Percentiles rank a stretch among this genome's conserved stretches.
Conservation (phyloP, 2,888 invertebrate species). For the Prosopocoilus inquinatus region DNA sequence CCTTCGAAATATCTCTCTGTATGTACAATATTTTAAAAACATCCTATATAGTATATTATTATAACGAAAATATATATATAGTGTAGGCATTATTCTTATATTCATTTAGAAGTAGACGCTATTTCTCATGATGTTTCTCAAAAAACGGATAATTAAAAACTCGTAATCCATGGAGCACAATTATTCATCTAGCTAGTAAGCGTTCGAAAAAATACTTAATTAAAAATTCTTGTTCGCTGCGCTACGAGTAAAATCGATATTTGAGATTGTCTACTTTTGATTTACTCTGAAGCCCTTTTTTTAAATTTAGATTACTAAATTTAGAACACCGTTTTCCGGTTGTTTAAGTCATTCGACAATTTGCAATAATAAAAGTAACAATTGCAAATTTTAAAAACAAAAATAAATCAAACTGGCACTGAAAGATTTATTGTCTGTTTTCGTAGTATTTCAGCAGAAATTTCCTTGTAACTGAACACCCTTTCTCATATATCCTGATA, state of each 20-base stretch:
- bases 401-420: too few species aligned
- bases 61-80: conserved; percentile 2
- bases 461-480: too few species aligned
- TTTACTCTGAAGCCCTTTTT: neutral
- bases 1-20: neutral
- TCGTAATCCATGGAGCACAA: conserved; percentile 1
- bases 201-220: too few species aligned
- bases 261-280: neutral
- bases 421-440: too few species aligned
- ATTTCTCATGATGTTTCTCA: conserved; percentile 5
- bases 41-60: neutral
- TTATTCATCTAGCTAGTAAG: neutral
- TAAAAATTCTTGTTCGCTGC: neutral
- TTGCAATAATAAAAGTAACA: neutral
- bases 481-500: neutral
- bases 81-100: conserved; percentile 3
- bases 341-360: neutral
- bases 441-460: too few species aligned
- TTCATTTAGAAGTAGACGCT: conserved; percentile 22
- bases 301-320: neutral
- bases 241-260: conserved; percentile 11
- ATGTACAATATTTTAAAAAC: neutral
- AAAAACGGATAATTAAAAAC: neutral
- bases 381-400: too few species aligned
- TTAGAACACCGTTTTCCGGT: neutral